Conservation (phyloP, 1,140 invertebrate species). For the Ceratoteleas bidentatus region DNA sequence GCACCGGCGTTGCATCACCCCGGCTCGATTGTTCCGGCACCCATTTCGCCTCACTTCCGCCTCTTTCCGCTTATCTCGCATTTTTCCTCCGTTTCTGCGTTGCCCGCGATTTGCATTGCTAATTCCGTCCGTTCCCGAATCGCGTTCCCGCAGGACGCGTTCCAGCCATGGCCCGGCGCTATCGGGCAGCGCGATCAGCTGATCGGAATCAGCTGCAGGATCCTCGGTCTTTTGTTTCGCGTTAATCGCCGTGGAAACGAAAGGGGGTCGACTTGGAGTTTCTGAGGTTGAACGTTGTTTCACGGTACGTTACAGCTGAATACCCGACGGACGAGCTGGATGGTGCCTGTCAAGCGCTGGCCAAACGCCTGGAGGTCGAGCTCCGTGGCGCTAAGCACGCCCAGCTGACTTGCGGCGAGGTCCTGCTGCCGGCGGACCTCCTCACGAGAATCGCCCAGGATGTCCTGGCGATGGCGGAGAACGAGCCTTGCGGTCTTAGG, state of each 20-base stretch:
- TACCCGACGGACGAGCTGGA: conserved; percentile 75
- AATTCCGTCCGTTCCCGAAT: too few species aligned
- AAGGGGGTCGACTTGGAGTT: conserved; percentile 1
- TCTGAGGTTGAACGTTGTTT: conserved; percentile 18
- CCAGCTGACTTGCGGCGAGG: conserved; percentile 89
- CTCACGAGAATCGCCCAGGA: conserved; percentile 88
- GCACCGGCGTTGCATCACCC: too few species aligned
- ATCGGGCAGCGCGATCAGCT: conserved; percentile 34
- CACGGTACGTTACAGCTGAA: conserved; percentile 68
- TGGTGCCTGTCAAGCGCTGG: conserved; percentile 82
- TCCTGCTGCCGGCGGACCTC: conserved; percentile 89
- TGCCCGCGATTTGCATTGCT: too few species aligned
- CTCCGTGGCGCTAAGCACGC: conserved; percentile 89
- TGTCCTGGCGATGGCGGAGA: conserved; percentile 89
- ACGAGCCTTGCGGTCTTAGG: conserved; percentile 91
- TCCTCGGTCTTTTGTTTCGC: conserved; percentile 32
- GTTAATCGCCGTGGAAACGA: conserved; percentile 35
- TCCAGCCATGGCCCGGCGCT: neutral
- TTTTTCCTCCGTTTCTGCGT: too few species aligned
- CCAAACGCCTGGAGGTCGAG: conserved; percentile 87
- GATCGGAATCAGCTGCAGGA: conserved; percentile 38
- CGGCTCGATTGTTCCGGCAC: too few species aligned
- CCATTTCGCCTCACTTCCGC: too few species aligned
- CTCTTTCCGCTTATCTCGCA: too few species aligned
- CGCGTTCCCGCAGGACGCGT: conserved; percentile 1